Evolutionary conservation across 1,140 invertebrate genomes (phyloP), one percentile per base, ranked within the genome.

Genomic region (Agrypnia vestita): DNA sequence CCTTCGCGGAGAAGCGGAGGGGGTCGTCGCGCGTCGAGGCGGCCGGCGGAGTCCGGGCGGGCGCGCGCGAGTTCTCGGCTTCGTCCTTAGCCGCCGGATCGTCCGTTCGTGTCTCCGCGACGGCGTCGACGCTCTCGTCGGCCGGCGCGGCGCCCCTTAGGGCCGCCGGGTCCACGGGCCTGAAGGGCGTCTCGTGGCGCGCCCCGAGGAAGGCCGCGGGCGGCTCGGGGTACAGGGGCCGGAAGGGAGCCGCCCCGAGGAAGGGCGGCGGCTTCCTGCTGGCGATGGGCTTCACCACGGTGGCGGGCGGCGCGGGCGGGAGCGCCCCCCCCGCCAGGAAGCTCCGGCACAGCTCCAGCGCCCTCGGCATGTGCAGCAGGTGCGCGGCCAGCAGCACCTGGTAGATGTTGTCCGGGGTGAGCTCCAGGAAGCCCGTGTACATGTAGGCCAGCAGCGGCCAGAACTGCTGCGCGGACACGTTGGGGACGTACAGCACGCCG

Each of bases 361-460:
- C 94, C 1, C 93, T 87, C 0, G 94, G 94, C 93, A 95, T 95
- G 84, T 95, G 94, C 17, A 95, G 86, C 53, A 94, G 88, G 86
- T 95, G 94, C 6, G 94, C 94, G 1, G 94, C 94, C 69, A 95
- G 85, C 3, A 95, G 85, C 10, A 95, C 93, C 78, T 92, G 93
- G 86, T 95, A 95, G 64, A 95, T 93, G 85, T 95, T 95, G 35
- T 92, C 91, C 17, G 92, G 86, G 43, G 91, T 94, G 19, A 95
- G 87, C 81, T 94, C 93, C 74, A 95, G 85, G 67, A 92, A 92
- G 0, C 94, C 94, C 1, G 94, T 94, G 86, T 95, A 95, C 93
- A 95, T 95, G 85, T 94, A 95, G 10, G 93, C 93, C 1, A 95
- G 87, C 1, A 95, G 84, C 0, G 93, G 93, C 0, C 93, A 93